Base-by-base conservation (phyloP, 2,113 vertebrate genomes). In the Tauraco erythrolophus region DNA sequence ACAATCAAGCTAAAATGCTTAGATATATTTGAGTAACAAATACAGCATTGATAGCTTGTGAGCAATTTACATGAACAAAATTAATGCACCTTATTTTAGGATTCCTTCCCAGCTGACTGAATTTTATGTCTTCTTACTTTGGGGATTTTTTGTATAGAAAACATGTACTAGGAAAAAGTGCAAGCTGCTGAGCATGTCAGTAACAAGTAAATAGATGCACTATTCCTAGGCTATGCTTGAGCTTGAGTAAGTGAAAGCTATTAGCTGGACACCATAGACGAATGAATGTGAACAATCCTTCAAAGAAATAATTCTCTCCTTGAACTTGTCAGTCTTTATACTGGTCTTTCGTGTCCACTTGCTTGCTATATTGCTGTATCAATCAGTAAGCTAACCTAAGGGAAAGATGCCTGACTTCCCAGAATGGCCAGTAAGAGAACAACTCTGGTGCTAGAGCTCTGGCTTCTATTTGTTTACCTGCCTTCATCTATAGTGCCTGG, bases 141-240 rank as follows among this genome's bases (percentile, higher is more conserved):
- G 2, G 2, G 5, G 10, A 10, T 39, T 8, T 74, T 45, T n/a
- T 88, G 56, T 39, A 7, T 6, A 70, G 43, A 60, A 88, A 85
- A 45, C 19, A 22, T 0, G 0, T 17, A 31, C 21, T 58, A 14
- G 19, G 43, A 14, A 35, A 45, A 57, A 35, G 23, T 71, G 19
- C 17, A 68, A 62, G 24, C 41, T 85, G 24, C 28, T 66, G 22
- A 79, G 17, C 6, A 2, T 30, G n/a, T 27, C 3, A 1, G 17
- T 68, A 27, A n/a, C 28, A 61, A 41, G 31, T 45, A 50, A 66
- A 87, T 81, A 70, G 12, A 31, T 54, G 18, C 4, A 6, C 31
- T 48, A n/a, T 71, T 81, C 19, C 23, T 68, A 48, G 61, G n/a
- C 22, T 88, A 23, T 25, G 6, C 0, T 94, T 90, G 7, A 77